phyloP scores from a whole-genome alignment of 2,888 invertebrate species.

The Choreutis nemorana region DNA sequence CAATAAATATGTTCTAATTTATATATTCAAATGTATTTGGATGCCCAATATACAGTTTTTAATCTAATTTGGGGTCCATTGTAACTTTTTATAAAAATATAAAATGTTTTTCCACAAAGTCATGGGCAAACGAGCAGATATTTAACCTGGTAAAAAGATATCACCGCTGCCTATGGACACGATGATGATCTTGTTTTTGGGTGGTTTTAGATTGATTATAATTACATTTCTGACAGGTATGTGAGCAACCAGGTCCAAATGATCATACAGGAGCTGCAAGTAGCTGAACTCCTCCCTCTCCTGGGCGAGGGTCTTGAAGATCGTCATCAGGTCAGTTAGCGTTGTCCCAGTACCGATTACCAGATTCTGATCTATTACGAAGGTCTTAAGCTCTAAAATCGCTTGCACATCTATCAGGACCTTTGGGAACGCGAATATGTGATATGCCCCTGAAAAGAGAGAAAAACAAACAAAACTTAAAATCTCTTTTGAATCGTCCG shows the following conservation, averaged over 20 bases:
- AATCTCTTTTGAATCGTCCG: not conserved
- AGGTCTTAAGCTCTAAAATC: slow-evolving; percentile 61
- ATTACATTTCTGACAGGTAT: slow-evolving; percentile 78
- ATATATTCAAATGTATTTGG: no score
- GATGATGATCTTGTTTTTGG: no score
- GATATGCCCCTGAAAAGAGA: slow-evolving; percentile 38
- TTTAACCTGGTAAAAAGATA: no score
- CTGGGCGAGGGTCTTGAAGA: slow-evolving; percentile 39
- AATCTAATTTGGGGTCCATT: no score
- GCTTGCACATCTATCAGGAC: slow-evolving; percentile 71
- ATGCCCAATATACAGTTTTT: no score
- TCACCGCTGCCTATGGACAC: no score
- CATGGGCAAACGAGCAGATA: no score
- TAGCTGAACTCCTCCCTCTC: slow-evolving; percentile 61
- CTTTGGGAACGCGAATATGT: slow-evolving; percentile 42
- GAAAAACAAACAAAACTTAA: not conserved
- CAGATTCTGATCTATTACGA: slow-evolving; percentile 45
- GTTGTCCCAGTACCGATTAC: slow-evolving; percentile 69
- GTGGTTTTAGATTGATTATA: slow-evolving; percentile 6
- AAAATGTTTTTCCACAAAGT: no score
- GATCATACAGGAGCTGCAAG: slow-evolving; percentile 65
- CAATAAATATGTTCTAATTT: no score
- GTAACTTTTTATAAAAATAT: no score
- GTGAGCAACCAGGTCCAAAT: slow-evolving; percentile 76
- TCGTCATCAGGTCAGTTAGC: slow-evolving; percentile 60